Evolutionary conservation across 1,140 invertebrate genomes (phyloP).

Genomic region (Armadillidium nasatum): DNA sequence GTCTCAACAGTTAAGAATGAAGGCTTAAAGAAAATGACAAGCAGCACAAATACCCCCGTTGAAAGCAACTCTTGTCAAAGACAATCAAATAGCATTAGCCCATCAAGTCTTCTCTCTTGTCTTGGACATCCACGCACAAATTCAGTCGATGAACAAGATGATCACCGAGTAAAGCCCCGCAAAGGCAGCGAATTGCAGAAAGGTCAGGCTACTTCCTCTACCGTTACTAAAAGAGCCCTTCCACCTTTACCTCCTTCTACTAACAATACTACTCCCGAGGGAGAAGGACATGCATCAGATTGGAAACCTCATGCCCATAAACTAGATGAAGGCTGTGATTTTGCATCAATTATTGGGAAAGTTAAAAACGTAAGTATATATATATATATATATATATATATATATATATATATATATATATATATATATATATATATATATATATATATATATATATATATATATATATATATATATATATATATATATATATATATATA

Average conservation of each 20-base stretch:
- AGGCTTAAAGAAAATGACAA: neutral
- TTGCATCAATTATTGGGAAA: constrained; percentile 85
- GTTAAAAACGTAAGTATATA: too few species aligned
- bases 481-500: too few species aligned
- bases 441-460: too few species aligned
- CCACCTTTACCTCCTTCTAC: neutral
- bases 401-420: neutral
- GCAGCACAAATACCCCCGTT: neutral
- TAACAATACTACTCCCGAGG: neutral
- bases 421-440: neutral
- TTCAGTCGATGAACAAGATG: neutral
- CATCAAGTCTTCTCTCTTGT: neutral
- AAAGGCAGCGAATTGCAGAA: neutral
- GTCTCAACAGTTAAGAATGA: neutral
- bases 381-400: constrained; percentile 65
- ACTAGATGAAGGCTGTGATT: constrained; percentile 57
- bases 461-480: too few species aligned
- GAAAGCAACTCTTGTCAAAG: neutral
- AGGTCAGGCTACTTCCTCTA: neutral
- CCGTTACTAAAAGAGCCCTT: neutral
- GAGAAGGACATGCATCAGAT: neutral
- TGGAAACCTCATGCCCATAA: neutral
- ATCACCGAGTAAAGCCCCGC: neutral
- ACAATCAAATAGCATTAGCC: neutral
- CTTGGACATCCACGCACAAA: neutral